Percentiles rank a stretch among this genome's conserved stretches.
Evolutionary conservation across 64 coral and sea anemone genomes (phyloP).

Genomic region (Anthopleura sola): DNA sequence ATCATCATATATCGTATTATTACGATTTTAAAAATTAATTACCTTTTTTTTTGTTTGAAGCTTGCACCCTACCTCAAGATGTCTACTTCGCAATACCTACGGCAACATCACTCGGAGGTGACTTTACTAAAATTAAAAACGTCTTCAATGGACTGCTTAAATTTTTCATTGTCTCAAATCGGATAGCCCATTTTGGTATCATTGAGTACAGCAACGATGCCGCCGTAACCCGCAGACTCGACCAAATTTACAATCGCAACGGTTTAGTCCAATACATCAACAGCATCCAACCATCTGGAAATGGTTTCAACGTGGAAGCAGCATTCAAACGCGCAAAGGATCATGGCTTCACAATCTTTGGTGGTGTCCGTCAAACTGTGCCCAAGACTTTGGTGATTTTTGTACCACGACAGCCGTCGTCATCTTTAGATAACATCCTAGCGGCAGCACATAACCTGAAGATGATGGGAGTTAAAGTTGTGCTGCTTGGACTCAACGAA

Average conservation of each 20-base stretch:
- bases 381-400: conserved; percentile 50
- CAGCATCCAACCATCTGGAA: conserved; percentile 3
- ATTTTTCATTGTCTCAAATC: conserved; percentile 1
- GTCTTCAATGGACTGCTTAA: conserved; percentile 5
- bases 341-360: conserved; percentile 40
- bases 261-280: neutral
- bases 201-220: conserved; percentile 24
- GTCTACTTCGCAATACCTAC: conserved; percentile 63
- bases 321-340: conserved; percentile 25
- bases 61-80: conserved; percentile 36
- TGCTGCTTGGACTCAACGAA: conserved; percentile 13
- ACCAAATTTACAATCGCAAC: neutral
- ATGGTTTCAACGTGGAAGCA: conserved; percentile 18
- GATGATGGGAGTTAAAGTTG: conserved; percentile 37
- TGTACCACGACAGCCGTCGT: conserved; percentile 21
- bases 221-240: neutral
- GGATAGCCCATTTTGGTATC: conserved; percentile 1
- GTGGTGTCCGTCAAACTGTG: conserved; percentile 40
- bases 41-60: conserved; percentile 12
- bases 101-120: conserved; percentile 1
- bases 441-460: conserved; percentile 22
- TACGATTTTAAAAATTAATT: neutral
- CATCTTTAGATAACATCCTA: conserved; percentile 6
- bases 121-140: conserved; percentile 25
- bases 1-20: neutral